A percentile compares a stretch with the other conserved stretches of the same genome.
Conservation (phyloP, 2,113 vertebrate species). For the Protobothrops flavoviridis region DNA sequence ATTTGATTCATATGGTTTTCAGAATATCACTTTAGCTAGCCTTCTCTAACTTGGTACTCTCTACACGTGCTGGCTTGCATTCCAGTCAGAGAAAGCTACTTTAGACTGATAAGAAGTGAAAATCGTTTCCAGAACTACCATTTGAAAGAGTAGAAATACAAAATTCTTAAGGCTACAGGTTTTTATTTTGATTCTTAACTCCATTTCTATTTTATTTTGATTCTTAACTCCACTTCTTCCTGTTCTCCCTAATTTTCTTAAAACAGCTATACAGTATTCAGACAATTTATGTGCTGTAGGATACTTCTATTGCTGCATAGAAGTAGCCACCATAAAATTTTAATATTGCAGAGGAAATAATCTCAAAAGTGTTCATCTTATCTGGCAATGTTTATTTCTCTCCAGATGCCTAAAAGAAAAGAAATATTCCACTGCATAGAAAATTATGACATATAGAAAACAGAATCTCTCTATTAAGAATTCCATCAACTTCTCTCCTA, state of each 20-base stretch:
- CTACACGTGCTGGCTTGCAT: background rate
- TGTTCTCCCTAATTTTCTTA: background rate
- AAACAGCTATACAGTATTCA: background rate
- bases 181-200: background rate
- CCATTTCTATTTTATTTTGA: background rate
- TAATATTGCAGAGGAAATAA: background rate
- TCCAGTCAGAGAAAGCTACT: background rate
- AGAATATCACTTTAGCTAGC: background rate
- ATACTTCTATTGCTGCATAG: background rate
- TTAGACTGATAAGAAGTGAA: background rate
- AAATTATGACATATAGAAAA: background rate
- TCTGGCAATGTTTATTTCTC: background rate
- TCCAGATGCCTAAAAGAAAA: background rate
- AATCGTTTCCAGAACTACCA: background rate
- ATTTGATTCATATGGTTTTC: background rate
- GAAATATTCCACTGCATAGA: background rate
- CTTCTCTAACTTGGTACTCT: background rate
- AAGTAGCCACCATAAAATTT: background rate
- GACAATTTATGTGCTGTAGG: background rate
- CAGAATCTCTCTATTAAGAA: background rate
- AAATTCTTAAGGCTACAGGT: background rate
- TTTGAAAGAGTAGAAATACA: background rate
- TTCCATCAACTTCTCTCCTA: too few relatives aligned
- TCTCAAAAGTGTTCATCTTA: background rate
- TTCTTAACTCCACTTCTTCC: background rate